Evolutionary conservation across 2,797 vertebrate genomes (phyloP).

Genomic region (Dromococcyx pavoninus): DNA sequence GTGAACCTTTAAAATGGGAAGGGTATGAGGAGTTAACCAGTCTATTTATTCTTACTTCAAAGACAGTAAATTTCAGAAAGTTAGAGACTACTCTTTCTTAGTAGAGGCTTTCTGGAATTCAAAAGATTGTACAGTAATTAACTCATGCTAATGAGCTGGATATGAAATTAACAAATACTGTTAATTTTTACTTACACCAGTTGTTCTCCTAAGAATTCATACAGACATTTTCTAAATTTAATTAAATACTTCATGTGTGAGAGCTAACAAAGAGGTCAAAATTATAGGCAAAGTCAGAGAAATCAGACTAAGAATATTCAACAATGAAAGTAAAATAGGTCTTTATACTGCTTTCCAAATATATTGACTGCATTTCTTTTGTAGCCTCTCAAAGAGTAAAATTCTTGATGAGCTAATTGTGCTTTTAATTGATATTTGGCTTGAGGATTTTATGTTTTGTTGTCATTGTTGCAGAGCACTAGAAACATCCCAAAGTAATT

Average conservation of each 20-base stretch:
- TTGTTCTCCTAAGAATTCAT: slow-evolving; percentile 32
- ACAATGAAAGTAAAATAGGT: background rate
- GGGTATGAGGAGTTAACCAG: background rate
- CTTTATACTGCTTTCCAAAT: background rate
- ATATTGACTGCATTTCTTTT: background rate
- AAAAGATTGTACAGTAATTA: slow-evolving; percentile 4
- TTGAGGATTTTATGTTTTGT: background rate
- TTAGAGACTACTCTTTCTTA: background rate
- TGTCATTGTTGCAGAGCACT: background rate
- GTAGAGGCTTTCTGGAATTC: background rate
- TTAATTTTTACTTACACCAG: slow-evolving; percentile 5
- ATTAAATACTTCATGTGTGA: slow-evolving; percentile 2
- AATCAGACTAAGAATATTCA: background rate
- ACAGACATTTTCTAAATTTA: slow-evolving; percentile 1
- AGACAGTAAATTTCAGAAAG: background rate
- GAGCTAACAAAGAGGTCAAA: background rate
- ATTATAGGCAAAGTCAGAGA: background rate
- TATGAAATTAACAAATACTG: slow-evolving; percentile 28
- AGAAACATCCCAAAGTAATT: background rate
- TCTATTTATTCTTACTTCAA: background rate
- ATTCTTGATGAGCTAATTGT: background rate
- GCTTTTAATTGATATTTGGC: background rate
- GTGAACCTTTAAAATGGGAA: background rate
- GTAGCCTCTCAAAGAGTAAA: background rate
- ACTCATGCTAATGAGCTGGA: background rate